A percentile compares a stretch with the other conserved stretches of the same genome.
Conservation (phyloP, 1,140 invertebrate genomes). For the Alviniconcha marisindica region DNA sequence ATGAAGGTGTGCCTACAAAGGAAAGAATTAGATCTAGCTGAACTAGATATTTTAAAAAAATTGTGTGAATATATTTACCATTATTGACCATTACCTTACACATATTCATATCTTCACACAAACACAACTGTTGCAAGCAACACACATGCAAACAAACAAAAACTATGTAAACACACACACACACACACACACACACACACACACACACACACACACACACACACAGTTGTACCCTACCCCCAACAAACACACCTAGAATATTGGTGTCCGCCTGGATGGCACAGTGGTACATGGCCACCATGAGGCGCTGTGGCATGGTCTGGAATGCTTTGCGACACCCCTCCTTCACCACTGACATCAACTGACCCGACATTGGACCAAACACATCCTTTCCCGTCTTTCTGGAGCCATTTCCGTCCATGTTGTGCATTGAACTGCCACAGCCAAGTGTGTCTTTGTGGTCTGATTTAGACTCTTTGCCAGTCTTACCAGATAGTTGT, state of each 20-base stretch:
- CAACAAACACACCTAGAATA: slow-evolving; percentile 84
- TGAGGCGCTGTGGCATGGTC: slow-evolving; percentile 91
- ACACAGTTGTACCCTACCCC: not conserved
- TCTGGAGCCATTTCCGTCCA: not conserved
- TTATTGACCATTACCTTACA: no score
- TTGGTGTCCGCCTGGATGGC: slow-evolving; percentile 93
- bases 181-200: slow-evolving; percentile 6
- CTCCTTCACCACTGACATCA: slow-evolving; percentile 94
- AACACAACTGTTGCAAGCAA: no score
- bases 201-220: not conserved
- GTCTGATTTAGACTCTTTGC: no score
- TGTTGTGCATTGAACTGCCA: not conserved
- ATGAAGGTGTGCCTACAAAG: no score
- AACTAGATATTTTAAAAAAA: no score
- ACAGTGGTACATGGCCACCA: slow-evolving; percentile 98
- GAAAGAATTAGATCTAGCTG: no score
- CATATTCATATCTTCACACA: no score
- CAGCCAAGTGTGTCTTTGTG: no score
- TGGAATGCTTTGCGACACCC: slow-evolving; percentile 93
- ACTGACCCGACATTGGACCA: slow-evolving; percentile 85
- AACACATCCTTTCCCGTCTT: slow-evolving; percentile 49
- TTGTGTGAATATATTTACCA: no score
- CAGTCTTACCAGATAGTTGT: no score
- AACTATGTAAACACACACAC: not conserved
- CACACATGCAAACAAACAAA: no score